Percentiles rank a stretch among this genome's conserved stretches.
Evolutionary conservation across 2,113 vertebrate genomes (phyloP).

Genomic region (Lepus europaeus): DNA sequence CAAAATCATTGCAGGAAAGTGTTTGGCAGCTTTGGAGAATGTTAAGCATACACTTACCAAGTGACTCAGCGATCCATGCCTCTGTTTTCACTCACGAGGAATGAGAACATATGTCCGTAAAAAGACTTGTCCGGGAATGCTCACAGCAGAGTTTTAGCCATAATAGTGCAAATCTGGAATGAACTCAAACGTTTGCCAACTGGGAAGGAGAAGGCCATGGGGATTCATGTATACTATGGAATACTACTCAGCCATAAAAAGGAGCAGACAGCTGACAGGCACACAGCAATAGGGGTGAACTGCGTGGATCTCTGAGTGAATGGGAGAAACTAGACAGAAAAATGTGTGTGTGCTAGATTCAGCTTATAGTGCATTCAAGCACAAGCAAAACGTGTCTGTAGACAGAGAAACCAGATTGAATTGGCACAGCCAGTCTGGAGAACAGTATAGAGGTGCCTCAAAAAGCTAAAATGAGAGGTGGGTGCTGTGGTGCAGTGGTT

Average conservation of each 20-base stretch:
- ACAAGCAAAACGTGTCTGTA: neutral
- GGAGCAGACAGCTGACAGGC: neutral
- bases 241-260: constrained; percentile 47
- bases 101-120: constrained; percentile 53
- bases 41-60: neutral
- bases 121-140: constrained; percentile 26
- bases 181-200: neutral
- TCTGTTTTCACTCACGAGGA: constrained; percentile 39
- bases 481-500: too few species aligned
- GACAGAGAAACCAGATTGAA: neutral
- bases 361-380: neutral
- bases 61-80: constrained; percentile 50
- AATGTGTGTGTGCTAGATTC: neutral
- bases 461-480: too few species aligned
- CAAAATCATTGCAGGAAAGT: constrained; percentile 27
- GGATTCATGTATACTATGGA: neutral
- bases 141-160: constrained; percentile 19
- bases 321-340: neutral
- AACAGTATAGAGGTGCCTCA: too few species aligned
- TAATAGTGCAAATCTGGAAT: constrained; percentile 21
- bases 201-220: neutral
- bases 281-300: neutral
- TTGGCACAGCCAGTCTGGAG: too few species aligned
- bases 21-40: constrained; percentile 38
- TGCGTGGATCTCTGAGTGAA: neutral